phyloP scores from a whole-genome alignment of 2,888 invertebrate species.

The Cantharis flavilabris region DNA sequence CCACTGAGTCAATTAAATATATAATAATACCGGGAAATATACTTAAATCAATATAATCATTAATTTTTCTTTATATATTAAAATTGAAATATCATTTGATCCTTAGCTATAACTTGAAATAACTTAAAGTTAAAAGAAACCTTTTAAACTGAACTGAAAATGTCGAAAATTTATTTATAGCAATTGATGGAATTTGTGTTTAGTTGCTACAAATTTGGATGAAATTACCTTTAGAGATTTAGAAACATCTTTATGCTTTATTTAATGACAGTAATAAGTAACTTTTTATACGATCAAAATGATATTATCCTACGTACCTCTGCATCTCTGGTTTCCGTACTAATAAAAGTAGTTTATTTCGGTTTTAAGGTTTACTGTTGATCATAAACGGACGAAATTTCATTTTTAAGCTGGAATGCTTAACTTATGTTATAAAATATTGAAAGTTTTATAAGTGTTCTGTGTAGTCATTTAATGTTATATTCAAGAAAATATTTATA shows the following conservation, averaged over 20 bases:
- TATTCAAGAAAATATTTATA: background rate
- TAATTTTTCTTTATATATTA: too few species aligned
- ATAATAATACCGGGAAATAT: too few species aligned
- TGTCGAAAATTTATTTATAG: background rate
- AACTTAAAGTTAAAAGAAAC: background rate
- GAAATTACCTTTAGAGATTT: background rate
- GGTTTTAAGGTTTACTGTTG: constrained; percentile 25
- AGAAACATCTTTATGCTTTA: background rate
- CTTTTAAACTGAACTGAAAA: background rate
- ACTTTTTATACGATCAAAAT: background rate
- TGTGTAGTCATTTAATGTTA: background rate
- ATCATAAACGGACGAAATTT: constrained; percentile 27
- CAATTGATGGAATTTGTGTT: background rate
- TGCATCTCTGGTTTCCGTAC: constrained; percentile 6
- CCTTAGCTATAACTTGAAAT: background rate
- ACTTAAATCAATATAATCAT: too few species aligned
- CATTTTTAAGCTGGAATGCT: constrained; percentile 26
- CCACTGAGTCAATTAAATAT: too few species aligned
- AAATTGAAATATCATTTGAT: too few species aligned
- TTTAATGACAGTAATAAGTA: background rate
- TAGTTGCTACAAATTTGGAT: background rate
- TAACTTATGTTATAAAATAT: constrained; percentile 17
- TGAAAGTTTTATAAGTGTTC: background rate
- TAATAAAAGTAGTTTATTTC: constrained; percentile 31
- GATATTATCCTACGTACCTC: background rate